phyloP scores from a whole-genome alignment of 2,888 invertebrate species.

The Morpho deidamia region DNA sequence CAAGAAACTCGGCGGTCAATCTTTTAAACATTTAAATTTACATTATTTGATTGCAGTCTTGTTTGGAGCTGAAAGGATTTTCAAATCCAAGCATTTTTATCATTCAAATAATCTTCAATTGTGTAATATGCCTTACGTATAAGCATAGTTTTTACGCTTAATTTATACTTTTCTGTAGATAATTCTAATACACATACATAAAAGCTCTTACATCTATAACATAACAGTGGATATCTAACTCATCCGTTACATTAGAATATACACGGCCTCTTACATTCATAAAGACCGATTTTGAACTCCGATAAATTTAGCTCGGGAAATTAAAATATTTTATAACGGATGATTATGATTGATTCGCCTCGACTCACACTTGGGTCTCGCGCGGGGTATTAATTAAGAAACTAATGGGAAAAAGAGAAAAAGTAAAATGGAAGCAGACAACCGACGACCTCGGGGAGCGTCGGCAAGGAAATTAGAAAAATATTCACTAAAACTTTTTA shows the following conservation, averaged over 20 bases:
- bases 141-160: no score
- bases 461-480: slow-evolving; percentile 36
- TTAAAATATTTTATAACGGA: slow-evolving; percentile 55
- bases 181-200: no score
- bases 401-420: slow-evolving; percentile 64
- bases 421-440: slow-evolving; percentile 38
- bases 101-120: no score
- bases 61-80: no score
- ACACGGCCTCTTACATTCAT: neutral
- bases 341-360: slow-evolving; percentile 70
- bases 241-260: neutral
- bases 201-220: no score
- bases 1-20: no score
- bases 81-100: no score
- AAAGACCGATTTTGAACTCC: slow-evolving; percentile 3
- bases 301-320: slow-evolving; percentile 33
- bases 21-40: no score
- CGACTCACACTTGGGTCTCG: slow-evolving; percentile 40
- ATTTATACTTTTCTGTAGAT: no score
- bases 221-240: no score
- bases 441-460: slow-evolving; percentile 49
- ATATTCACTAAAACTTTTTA: slow-evolving; percentile 30
- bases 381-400: slow-evolving; percentile 70
- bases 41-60: no score
- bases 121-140: no score